Evolutionary conservation across 2,888 invertebrate species (phyloP), one percentile per base, ranked within the genome.

Genomic region (Caenorhabditis becei): DNA sequence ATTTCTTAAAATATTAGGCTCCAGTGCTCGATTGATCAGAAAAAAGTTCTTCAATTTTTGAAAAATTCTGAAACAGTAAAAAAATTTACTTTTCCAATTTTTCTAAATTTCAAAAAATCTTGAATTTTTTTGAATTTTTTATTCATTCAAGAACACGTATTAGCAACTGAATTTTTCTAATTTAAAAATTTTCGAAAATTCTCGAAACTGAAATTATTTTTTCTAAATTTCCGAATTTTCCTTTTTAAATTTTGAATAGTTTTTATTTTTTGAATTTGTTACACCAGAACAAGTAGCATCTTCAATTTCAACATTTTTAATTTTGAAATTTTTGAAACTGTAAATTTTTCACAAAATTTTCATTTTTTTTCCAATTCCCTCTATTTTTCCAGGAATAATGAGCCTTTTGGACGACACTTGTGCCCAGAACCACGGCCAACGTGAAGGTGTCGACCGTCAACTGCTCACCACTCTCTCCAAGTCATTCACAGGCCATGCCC

Each of bases 331-430:
- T n/a, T n/a, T n/a, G n/a, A n/a, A n/a, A n/a, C n/a, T n/a, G n/a
- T n/a, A n/a, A n/a, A n/a, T n/a, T n/a, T n/a, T n/a, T n/a, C n/a
- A n/a, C n/a, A n/a, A n/a, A n/a, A n/a, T n/a, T n/a, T n/a, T n/a
- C n/a, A n/a, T n/a, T n/a, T n/a, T n/a, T n/a, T n/a, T n/a, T n/a
- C n/a, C n/a, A 41, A 41, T 41, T 41, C 14, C 14, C 41, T 41
- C 32, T 32, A 32, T 32, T 32, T n/a, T 41, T 41, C 41, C 70
- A 87, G 90, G 90, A 61, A 93, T 94, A 59, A 94, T 94, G 92
- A 93, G 93, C 86, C 92, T 94, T 8, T 91, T 94, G 61, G 94
- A 94, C 87, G 94, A 94, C 91, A 93, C 94, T 1, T 94, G 94
- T 91, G 94, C 94, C 8, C 94, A 94, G 37, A 93, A 94, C 91